Conservation (phyloP, 2,888 invertebrate species). For the Ametastegia equiseti region DNA sequence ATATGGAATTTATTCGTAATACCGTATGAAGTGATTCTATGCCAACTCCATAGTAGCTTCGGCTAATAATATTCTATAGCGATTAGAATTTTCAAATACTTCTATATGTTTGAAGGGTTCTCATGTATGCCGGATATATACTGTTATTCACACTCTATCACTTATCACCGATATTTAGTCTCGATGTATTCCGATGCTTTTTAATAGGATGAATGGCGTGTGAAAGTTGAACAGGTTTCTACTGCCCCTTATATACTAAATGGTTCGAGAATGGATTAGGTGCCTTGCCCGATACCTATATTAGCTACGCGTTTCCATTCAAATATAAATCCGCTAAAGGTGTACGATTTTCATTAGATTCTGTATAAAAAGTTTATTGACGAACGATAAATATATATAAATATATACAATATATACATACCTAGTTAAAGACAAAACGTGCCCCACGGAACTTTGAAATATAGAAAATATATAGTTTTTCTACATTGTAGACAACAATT, state of each 20-base stretch:
- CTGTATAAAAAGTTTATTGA: not conserved
- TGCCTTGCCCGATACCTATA: no score
- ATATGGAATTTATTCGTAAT: no score
- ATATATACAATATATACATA: no score
- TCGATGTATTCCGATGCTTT: no score
- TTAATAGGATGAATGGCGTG: no score
- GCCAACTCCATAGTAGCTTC: slow-evolving; percentile 49
- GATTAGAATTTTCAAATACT: not conserved
- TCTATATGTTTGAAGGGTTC: not conserved
- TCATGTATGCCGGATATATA: not conserved
- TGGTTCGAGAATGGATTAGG: no score
- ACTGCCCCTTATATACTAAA: no score
- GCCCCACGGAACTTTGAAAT: not conserved
- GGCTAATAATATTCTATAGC: not conserved
- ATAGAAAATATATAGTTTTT: not conserved
- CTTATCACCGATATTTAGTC: not conserved
- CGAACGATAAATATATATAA: not conserved
- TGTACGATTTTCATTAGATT: not conserved
- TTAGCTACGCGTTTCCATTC: no score
- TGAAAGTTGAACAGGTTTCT: no score
- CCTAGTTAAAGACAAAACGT: slow-evolving; percentile 8
- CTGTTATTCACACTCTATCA: not conserved
- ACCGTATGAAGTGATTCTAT: no score
- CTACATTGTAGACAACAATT: not conserved
- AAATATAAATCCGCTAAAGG: no score